These are phyloP conservation scores for Gorsachius goisagi DNA, from an alignment of 2,113 vertebrate genomes.

Conservation along the genomic window DNA sequence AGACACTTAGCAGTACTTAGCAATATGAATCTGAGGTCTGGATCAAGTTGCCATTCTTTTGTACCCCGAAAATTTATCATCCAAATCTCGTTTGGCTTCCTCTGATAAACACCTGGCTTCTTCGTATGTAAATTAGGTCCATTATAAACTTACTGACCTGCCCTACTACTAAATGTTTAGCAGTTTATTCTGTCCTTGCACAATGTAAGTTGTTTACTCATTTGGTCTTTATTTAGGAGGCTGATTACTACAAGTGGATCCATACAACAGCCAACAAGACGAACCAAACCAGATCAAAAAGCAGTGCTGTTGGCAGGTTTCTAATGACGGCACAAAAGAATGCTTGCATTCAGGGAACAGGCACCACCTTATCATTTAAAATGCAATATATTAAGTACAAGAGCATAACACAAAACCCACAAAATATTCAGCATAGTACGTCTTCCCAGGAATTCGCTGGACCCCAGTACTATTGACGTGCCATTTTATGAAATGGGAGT, in stretches of 20 bases:
- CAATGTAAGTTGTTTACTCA: background rate
- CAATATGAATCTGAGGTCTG: background rate
- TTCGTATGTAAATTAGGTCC: background rate
- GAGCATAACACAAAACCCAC: background rate
- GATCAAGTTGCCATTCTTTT: background rate
- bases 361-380: background rate
- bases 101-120: background rate
- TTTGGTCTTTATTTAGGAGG: background rate
- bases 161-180: background rate
- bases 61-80: background rate
- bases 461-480: background rate
- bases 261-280: accelerated
- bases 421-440: background rate
- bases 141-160: background rate
- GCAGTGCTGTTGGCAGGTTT: background rate
- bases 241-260: background rate
- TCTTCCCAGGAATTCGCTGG: background rate
- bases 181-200: background rate
- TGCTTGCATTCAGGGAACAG: background rate
- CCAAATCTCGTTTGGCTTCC: background rate
- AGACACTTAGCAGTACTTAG: background rate
- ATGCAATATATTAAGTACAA: background rate
- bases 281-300: background rate
- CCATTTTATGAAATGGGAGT: background rate
- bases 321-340: accelerated